Evolutionary conservation across 2,888 invertebrate species (phyloP), one percentile per base, ranked within the genome.

Genomic region (Timandra comae): DNA sequence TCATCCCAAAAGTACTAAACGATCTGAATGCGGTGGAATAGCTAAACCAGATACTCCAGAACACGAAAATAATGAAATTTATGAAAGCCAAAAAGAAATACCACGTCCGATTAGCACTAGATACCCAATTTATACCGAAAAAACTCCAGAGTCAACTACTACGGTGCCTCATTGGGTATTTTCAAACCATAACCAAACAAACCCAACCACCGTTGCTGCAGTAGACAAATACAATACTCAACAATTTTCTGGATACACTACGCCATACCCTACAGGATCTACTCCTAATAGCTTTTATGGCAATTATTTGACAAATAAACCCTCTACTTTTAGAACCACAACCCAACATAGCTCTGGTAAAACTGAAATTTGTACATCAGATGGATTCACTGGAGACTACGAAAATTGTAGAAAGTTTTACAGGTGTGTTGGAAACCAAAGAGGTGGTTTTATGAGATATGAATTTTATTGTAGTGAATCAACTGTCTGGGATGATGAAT

Each of bases 341-440:
- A 29, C 29, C 10, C 34, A 29, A 16, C 29, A 48, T 2, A 45
- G 19, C 19, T 24, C 28, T 4, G 45, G 56, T 30, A 42, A 46
- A 13, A 53, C 42, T 26, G 66, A 72, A 38, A 54, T 60, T 30
- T 93, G 93, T 59, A 75, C 67, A n/a, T 65, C 76, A 44, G 91
- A 92, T 63, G 94, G 94, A 29, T 95, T 93, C 59, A 88, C 91
- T 63, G 90, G 91, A 8, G 91, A 95, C 65, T 87, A 85, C 27
- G 80, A 87, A 38, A 88, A 94, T 59, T 94, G 94, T 58, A 88
- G 86, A 20, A 93, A 91, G 63, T 95, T 94, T 78, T 93, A 93
- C 63, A 88, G 94, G 53, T 95, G 95, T 68, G 92, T 94, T 7
- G 80, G 81, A 27, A 88, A 88, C 57, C 89, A 88, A 12, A 74